These are phyloP conservation scores for Caenorhabditis japonica DNA, from an alignment of 2,888 invertebrate species.

Conservation along the genomic window DNA sequence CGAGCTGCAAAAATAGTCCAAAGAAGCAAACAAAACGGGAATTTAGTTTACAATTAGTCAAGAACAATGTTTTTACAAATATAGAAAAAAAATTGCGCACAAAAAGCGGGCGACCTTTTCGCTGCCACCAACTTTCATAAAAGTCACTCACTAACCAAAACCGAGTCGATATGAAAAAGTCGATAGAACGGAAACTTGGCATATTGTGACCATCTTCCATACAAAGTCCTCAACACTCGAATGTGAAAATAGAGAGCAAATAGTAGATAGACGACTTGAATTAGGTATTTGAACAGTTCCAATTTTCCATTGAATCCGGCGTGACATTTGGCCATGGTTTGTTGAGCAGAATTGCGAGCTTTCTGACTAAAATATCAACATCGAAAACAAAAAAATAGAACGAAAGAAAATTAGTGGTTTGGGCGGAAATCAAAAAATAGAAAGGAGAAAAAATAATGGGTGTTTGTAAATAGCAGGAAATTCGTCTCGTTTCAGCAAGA, in stretches of 20 bases:
- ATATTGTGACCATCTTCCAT: conserved; percentile 9
- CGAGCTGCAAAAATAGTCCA: too few relatives aligned
- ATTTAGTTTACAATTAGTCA: too few relatives aligned
- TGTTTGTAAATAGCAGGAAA: conserved; percentile 3
- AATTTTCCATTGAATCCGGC: conserved; percentile 21
- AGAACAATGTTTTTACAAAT: too few relatives aligned
- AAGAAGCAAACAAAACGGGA: too few relatives aligned
- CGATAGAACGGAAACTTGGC: conserved; percentile 24
- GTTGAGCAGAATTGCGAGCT: not conserved
- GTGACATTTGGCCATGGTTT: conserved; percentile 15
- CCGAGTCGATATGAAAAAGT: conserved; percentile 14
- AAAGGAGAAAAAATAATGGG: not conserved
- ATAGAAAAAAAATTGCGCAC: too few relatives aligned
- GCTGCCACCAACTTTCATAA: too few relatives aligned
- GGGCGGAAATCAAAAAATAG: not conserved
- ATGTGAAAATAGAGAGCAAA: conserved; percentile 15
- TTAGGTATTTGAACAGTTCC: conserved; percentile 19
- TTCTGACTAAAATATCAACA: too few relatives aligned
- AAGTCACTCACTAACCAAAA: too few relatives aligned
- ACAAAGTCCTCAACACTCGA: conserved; percentile 1
- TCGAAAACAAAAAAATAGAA: conserved; percentile 1
- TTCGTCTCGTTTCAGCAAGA: not conserved
- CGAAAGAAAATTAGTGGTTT: not conserved
- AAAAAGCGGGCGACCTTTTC: too few relatives aligned
- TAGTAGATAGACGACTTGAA: conserved; percentile 22